Evolutionary conservation across 2,113 vertebrate species (phyloP).

Genomic region (Orycteropus afer): DNA sequence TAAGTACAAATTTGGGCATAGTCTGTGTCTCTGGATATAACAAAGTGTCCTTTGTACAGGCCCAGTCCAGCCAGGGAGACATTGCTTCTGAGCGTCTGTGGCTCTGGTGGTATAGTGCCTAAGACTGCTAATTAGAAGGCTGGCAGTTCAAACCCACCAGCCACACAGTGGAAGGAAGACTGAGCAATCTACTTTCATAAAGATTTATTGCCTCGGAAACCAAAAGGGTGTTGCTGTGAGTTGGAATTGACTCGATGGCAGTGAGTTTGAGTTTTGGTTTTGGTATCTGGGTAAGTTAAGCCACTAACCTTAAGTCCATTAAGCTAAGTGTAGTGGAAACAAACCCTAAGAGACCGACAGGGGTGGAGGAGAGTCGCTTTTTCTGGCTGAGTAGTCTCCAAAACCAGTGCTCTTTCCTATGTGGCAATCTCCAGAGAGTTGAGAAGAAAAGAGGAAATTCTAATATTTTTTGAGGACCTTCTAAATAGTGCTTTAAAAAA

Average conservation of each 20-base stretch:
- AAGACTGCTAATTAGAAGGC: too few species aligned
- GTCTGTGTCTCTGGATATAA: not conserved
- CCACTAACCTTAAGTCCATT: not conserved
- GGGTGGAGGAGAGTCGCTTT: too few species aligned
- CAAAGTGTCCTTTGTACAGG: not conserved
- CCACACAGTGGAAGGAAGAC: too few species aligned
- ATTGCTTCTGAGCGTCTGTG: not conserved
- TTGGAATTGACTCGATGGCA: too few species aligned
- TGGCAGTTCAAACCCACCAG: too few species aligned
- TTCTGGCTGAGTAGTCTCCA: not conserved
- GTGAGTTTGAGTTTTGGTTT: too few species aligned
- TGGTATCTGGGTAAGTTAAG: not conserved
- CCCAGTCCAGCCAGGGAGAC: not conserved
- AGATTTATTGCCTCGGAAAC: too few species aligned
- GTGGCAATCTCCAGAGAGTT: not conserved
- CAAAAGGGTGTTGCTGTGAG: too few species aligned
- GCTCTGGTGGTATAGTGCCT: too few species aligned
- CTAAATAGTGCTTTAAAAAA: not conserved
- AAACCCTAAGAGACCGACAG: not conserved
- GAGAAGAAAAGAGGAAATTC: not conserved
- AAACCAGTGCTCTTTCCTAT: not conserved
- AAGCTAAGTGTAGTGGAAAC: not conserved
- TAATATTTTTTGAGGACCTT: not conserved
- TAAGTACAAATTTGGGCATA: not conserved
- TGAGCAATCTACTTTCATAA: too few species aligned